Evolutionary conservation across 1,140 invertebrate genomes (phyloP), one percentile per base, ranked within the genome.

Genomic region (Oreohelix idahoensis): DNA sequence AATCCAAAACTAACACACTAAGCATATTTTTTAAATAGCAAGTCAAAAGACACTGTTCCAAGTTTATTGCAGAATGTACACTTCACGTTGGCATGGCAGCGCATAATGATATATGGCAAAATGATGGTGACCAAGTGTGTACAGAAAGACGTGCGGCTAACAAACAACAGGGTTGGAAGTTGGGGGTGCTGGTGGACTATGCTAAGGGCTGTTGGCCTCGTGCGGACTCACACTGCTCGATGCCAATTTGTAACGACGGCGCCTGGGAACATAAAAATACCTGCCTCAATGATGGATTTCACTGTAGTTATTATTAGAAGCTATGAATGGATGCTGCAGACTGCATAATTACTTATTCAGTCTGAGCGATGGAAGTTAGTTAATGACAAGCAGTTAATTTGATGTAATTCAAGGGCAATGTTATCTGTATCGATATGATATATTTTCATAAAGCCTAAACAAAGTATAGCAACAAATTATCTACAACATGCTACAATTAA

Each of bases 191-290:
- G 69, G 45, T 82, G 84, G 69, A 80, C 84, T 82, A 87, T 87
- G 86, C 86, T 87, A 86, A 49, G 90, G 89, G 49, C 89, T 90
- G 17, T 89, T 88, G 32, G 89, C 88, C 79, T 89, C 88, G 51
- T 88, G 87, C 75, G 88, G 89, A 86, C 90, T 91, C 79, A 88
- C 85, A 77, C 87, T 90, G 85, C 86, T 86, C 77, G 89, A 90
- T 71, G 90, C 89, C 89, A 90, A 87, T 87, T 91, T 91, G 86
- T 91, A 91, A 71, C 90, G 90, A 83, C 90, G 89, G 84, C 89
- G 88, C 86, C 90, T 91, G 90, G 85, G 90, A 53, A 89, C 82
- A 83, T 81, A 86, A 85, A 75, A 82, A 75, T 66, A 81, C 53
- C 53, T 11, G 53, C 53, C 53, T 58, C 10, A 58, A 58, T 58